Percentiles rank a stretch among this genome's conserved stretches.
Evolutionary conservation across 2,888 invertebrate species (phyloP).

Genomic region (Noctua janthina): DNA sequence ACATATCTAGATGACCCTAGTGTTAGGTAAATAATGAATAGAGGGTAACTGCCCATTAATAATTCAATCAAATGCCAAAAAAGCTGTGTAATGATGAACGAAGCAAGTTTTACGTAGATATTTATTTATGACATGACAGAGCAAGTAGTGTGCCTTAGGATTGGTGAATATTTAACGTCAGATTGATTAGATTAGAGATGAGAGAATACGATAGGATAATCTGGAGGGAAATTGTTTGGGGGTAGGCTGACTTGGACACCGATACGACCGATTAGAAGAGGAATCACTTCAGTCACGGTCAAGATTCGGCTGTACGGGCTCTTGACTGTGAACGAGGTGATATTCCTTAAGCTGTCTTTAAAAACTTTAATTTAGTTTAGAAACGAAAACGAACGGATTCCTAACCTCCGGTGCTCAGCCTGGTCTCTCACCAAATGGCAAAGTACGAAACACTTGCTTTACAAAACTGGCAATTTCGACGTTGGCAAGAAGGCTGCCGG

Average conservation of each 20-base stretch:
- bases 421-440: not conserved
- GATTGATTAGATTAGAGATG: constrained; percentile 14
- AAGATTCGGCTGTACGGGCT: not conserved
- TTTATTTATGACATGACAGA: not conserved
- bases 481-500: not conserved
- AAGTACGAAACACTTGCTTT: not conserved
- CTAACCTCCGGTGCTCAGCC: not conserved
- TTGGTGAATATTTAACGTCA: not conserved
- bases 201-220: not conserved
- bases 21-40: not conserved
- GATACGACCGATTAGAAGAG: constrained; percentile 15
- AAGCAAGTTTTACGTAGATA: constrained; percentile 3
- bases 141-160: not conserved
- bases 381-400: not conserved
- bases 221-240: not conserved
- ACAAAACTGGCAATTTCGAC: not conserved
- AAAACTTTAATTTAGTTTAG: not conserved
- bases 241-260: not conserved
- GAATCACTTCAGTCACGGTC: constrained; percentile 8
- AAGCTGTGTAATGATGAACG: constrained; percentile 12
- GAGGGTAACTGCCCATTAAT: not conserved
- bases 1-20: not conserved
- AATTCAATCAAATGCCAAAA: not conserved
- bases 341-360: not conserved
- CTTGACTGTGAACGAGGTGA: not conserved